Percentiles rank a stretch among this genome's conserved stretches.
phyloP scores from a whole-genome alignment of 2,888 invertebrate genomes.

The Laothoe populi region DNA sequence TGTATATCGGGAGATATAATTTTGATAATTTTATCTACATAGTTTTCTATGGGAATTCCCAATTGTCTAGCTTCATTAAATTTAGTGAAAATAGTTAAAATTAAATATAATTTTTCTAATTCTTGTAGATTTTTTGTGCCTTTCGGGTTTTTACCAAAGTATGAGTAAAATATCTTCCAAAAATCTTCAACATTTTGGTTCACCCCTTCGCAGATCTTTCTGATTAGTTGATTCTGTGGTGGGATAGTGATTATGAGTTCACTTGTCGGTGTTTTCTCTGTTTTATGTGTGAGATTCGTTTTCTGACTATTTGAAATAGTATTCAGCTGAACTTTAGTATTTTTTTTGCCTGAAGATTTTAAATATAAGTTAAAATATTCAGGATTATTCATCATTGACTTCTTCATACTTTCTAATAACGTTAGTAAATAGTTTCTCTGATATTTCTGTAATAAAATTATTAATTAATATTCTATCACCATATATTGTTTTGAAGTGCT shows the following conservation, averaged over 20 bases:
- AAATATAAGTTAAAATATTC: not conserved
- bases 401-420: not conserved
- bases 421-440: not conserved
- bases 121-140: not conserved
- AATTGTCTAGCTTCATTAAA: not conserved
- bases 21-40: slow-evolving; percentile 2
- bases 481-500: not conserved
- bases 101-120: slow-evolving; percentile 10
- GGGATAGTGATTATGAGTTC: not conserved
- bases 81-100: slow-evolving; percentile 9
- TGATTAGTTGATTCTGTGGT: not conserved
- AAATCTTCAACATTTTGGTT: slow-evolving; percentile 16
- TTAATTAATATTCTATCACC: not conserved
- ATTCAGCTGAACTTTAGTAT: not conserved
- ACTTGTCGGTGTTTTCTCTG: not conserved
- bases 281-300: not conserved
- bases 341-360: not conserved
- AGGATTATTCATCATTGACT: not conserved
- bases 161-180: slow-evolving; percentile 14
- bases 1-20: not conserved
- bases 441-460: not conserved
- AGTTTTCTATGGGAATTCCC: not conserved
- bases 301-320: not conserved
- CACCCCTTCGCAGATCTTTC: slow-evolving; percentile 3
- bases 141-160: not conserved